Conservation (phyloP, 2,888 invertebrate species). For the Rhingia campestris region DNA sequence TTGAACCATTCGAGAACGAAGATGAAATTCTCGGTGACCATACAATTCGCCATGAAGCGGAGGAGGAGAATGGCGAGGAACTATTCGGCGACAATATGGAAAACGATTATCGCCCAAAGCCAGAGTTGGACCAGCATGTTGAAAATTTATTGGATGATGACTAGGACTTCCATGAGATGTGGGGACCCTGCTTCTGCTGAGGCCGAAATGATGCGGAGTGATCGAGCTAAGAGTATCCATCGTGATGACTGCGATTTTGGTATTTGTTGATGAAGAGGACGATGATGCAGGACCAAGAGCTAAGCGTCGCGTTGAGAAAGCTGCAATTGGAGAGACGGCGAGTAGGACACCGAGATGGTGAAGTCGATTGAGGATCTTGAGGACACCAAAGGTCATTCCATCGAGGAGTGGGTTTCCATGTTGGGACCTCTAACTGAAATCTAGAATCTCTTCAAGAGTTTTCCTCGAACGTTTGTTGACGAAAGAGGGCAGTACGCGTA, state of each 20-base stretch:
- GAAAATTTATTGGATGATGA: slow-evolving; percentile 91
- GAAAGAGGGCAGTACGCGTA: slow-evolving; percentile 93
- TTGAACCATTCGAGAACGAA: slow-evolving; percentile 95
- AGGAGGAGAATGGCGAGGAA: slow-evolving; percentile 96
- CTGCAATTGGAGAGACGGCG: slow-evolving; percentile 91
- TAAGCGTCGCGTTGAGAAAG: slow-evolving; percentile 93
- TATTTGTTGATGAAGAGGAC: slow-evolving; percentile 94
- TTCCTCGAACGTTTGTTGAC: slow-evolving; percentile 94
- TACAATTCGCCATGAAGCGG: slow-evolving; percentile 83
- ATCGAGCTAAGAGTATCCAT: slow-evolving; percentile 90
- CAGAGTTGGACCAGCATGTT: slow-evolving; percentile 97
- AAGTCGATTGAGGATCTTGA: slow-evolving; percentile 99
- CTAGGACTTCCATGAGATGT: slow-evolving; percentile 93
- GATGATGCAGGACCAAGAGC: slow-evolving; percentile 87
- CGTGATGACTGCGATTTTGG: slow-evolving; percentile 92
- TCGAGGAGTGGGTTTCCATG: slow-evolving; percentile 98
- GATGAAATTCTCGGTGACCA: slow-evolving; percentile 90
- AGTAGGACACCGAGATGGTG: slow-evolving; percentile 90
- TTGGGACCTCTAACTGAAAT: slow-evolving; percentile 97
- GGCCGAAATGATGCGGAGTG: slow-evolving; percentile 91
- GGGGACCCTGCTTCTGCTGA: slow-evolving; percentile 96
- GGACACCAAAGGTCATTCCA: slow-evolving; percentile 97
- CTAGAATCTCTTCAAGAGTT: slow-evolving; percentile 95
- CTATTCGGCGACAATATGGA: slow-evolving; percentile 99
- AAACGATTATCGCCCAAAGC: slow-evolving; percentile 98